Conservation (phyloP, 2,888 invertebrate genomes). For the Hetaerina titia region DNA sequence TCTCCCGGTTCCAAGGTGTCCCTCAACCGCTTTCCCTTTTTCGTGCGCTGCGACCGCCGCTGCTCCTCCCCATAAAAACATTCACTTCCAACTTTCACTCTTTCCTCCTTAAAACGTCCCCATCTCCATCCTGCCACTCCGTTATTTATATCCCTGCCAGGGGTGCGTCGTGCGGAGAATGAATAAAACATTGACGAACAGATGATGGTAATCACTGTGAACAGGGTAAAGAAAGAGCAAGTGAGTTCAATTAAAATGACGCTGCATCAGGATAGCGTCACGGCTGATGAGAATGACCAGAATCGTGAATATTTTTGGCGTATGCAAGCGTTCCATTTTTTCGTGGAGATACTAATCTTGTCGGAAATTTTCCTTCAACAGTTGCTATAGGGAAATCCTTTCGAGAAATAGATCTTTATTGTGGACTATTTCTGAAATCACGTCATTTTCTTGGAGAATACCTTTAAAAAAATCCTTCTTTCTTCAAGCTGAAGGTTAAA, state of each 20-base stretch:
- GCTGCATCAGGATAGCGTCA: neutral
- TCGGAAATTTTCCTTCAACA: neutral
- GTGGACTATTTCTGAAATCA: too few species aligned
- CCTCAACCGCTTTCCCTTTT: too few species aligned
- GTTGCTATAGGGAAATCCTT: too few species aligned
- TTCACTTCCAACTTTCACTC: neutral
- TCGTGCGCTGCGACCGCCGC: neutral
- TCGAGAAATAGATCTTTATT: too few species aligned
- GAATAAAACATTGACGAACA: neutral
- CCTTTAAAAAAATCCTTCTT: too few species aligned
- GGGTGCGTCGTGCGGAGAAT: neutral
- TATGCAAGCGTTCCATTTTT: neutral
- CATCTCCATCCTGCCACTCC: neutral
- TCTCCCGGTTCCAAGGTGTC: too few species aligned
- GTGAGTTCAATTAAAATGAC: neutral
- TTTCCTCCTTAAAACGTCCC: neutral
- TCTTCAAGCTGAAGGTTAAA: too few species aligned
- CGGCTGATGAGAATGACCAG: neutral
- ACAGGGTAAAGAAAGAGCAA: neutral
- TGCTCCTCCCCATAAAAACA: neutral
- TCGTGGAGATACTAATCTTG: neutral
- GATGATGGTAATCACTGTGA: neutral
- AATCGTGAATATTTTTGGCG: too few species aligned
- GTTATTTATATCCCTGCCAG: neutral
- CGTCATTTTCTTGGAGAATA: too few species aligned